Base-by-base conservation (phyloP, 2,888 invertebrate species). In the Thereva nobilitata region DNA sequence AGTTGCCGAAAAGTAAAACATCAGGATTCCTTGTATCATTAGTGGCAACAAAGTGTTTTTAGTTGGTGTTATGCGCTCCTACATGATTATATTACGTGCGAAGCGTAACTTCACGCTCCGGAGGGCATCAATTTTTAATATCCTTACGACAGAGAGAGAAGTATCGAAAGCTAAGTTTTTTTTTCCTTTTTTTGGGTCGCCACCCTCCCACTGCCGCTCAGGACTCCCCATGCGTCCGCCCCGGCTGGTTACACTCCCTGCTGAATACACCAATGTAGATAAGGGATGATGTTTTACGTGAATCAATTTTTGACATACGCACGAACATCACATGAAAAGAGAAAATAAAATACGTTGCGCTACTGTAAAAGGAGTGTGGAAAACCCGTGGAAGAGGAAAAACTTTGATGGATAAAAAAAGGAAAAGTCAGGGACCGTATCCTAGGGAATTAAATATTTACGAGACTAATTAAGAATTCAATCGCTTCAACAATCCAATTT, bases 391-490 rank as follows among this genome's bases (percentile, higher is more conserved):
- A 5, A 9, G 44, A 8, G 42, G 42, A 5, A 56, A 56, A 41
- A 56, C 42, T 35, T 56, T 9, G 34, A 34, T 47, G n/a, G 10
- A 47, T n/a, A 47, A 5, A 7, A 34, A 35, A 59, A 10, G 37
- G 38, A 8, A 8, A 10, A 59, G 23, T 2, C 23, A 1, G 10
- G 37, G 57, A 59, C 47, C 47, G 47, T 12, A 45, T 59, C 9
- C 7, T 10, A 59, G 12, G 45, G 37, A 47, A 59, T 47, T 45
- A 59, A 59, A 42, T 35, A 63, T 52, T 63, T 41, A 50, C 42
- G 50, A 63, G n/a, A 52, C 63, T 63, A 50, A 52, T 63, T 63
- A 63, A 50, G 50, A 41, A 63, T 63, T 63, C 50, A 63, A 52
- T 52, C 34, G 52, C 35, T 63, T 61, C 23, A 23, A 42, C 9